Percentiles rank a stretch among this genome's conserved stretches.
Conservation (phyloP, 1,140 invertebrate genomes). For the Psix sp. region DNA sequence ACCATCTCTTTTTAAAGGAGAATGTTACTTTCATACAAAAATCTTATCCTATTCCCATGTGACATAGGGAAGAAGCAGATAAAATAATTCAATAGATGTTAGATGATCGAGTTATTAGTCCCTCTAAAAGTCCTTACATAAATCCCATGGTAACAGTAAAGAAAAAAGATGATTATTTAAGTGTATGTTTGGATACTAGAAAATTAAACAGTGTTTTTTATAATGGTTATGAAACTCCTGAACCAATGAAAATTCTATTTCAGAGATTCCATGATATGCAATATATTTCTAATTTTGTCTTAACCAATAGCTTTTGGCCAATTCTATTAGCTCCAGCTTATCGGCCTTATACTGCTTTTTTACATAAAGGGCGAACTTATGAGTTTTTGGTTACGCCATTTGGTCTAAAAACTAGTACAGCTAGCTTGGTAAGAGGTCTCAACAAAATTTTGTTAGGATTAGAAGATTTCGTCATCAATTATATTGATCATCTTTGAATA, state of each 20-base stretch:
- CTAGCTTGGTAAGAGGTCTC: constrained; percentile 54
- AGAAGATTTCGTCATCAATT: constrained; percentile 32
- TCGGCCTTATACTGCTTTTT: constrained; percentile 66
- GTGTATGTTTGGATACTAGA: constrained; percentile 8
- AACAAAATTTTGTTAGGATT: constrained; percentile 13
- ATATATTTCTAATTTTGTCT: constrained; percentile 62
- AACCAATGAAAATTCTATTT: constrained; percentile 60
- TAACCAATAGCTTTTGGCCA: constrained; percentile 70
- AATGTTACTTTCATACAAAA: not conserved
- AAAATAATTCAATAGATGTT: not conserved
- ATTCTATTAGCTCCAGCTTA: constrained; percentile 58
- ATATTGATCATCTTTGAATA: constrained; percentile 55
- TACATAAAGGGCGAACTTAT: constrained; percentile 63
- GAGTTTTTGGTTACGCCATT: constrained; percentile 63
- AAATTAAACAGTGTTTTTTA: constrained; percentile 1
- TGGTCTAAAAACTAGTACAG: constrained; percentile 66
- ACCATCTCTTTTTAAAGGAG: constrained; percentile 1
- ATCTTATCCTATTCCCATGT: not conserved
- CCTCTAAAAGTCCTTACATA: constrained; percentile 2
- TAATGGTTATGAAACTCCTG: constrained; percentile 57
- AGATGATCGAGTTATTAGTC: not conserved
- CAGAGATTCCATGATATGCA: constrained; percentile 37
- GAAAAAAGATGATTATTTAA: not conserved
- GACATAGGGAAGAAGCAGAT: constrained; percentile 1
- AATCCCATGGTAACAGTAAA: constrained; percentile 10